Evolutionary conservation across 2,797 vertebrate species (phyloP).

Genomic region (Hoplostethus atlanticus): DNA sequence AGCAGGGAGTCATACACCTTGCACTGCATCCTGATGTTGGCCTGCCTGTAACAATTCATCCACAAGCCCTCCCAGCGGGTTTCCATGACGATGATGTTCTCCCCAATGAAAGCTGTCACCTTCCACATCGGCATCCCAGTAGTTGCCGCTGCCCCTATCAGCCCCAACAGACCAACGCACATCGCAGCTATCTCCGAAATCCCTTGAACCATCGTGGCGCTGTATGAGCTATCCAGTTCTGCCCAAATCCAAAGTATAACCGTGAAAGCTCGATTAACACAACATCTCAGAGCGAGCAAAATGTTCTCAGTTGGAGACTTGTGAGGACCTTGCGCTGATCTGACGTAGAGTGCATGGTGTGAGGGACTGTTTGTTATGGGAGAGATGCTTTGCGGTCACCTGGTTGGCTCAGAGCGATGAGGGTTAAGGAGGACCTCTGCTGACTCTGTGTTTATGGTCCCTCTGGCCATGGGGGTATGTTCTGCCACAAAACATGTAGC

Average conservation of each 20-base stretch:
- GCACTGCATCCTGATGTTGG: conserved; percentile 91
- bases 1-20: conserved; percentile 91
- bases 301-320: not conserved
- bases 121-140: conserved; percentile 96
- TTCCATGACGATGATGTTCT: conserved; percentile 94
- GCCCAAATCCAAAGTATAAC: conserved; percentile 22
- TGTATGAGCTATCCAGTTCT: conserved; percentile 56
- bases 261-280: conserved; percentile 24
- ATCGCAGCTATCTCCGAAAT: conserved; percentile 82
- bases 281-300: not conserved
- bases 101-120: conserved; percentile 91
- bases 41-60: conserved; percentile 93
- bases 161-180: conserved; percentile 82
- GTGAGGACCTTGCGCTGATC: conserved; percentile 11
- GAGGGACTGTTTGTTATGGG: conserved; percentile 74
- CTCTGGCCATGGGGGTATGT: conserved; percentile 18
- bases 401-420: conserved; percentile 78
- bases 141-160: conserved; percentile 87
- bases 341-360: conserved; percentile 27
- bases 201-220: conserved; percentile 79
- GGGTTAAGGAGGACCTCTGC: conserved; percentile 61
- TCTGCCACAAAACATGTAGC: no score
- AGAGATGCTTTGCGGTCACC: conserved; percentile 39
- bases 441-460: conserved; percentile 80
- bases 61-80: conserved; percentile 94